Evolutionary conservation across 2,888 invertebrate species (phyloP).

Genomic region (Diaprepes abbreviatus): DNA sequence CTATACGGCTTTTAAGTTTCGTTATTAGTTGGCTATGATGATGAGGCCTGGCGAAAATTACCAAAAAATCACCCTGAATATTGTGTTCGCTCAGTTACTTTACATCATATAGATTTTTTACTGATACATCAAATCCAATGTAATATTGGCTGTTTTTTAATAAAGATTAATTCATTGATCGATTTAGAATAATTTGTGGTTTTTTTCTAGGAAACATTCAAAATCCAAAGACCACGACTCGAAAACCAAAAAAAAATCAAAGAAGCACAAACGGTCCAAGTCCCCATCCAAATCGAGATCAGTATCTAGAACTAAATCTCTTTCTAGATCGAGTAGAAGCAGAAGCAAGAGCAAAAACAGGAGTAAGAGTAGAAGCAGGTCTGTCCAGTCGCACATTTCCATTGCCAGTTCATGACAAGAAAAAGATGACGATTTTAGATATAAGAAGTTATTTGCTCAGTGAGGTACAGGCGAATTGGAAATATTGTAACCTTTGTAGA

Average conservation of each 20-base stretch:
- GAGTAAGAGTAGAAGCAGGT: conserved; percentile 32
- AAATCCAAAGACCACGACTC: conserved; percentile 58
- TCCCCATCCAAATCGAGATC: conserved; percentile 42
- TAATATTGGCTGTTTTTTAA: no score
- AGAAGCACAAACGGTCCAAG: conserved; percentile 57
- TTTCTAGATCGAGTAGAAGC: conserved; percentile 22
- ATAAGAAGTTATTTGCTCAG: not conserved
- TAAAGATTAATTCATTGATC: no score
- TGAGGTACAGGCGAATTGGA: not conserved
- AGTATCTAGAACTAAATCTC: not conserved
- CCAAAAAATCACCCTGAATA: no score
- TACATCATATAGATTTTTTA: no score
- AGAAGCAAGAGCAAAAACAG: conserved; percentile 7
- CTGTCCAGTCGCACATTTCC: conserved; percentile 43
- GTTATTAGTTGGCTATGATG: no score
- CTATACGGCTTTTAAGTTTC: no score
- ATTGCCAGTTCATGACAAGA: conserved; percentile 41
- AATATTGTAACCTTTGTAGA: no score
- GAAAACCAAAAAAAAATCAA: conserved; percentile 60
- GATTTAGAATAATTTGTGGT: no score
- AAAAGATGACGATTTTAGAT: not conserved
- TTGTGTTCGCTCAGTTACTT: no score
- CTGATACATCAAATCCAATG: no score
- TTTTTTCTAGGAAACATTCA: conserved; percentile 61
- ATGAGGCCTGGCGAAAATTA: no score